Conservation (phyloP, 2,888 invertebrate genomes). For the Tricholauxania praeusta region DNA sequence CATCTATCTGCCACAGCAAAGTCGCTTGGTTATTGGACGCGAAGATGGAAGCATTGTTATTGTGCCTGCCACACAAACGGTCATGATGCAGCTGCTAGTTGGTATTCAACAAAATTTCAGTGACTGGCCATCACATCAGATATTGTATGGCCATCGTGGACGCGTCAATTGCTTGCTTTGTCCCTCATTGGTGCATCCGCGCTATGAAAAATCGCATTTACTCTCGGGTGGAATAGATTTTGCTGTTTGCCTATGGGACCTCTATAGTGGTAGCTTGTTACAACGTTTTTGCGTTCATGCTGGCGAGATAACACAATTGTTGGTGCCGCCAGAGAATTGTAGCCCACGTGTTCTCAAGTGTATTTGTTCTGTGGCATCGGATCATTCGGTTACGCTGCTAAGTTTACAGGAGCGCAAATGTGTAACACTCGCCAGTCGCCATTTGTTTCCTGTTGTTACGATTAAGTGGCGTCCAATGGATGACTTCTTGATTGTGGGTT, state of each 20-base stretch:
- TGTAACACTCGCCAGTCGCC: conserved; percentile 87
- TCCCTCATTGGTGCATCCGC: conserved; percentile 89
- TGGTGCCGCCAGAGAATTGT: conserved; percentile 93
- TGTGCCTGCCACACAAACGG: conserved; percentile 94
- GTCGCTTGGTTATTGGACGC: conserved; percentile 92
- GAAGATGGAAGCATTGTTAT: conserved; percentile 97
- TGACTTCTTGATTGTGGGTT: conserved; percentile 97
- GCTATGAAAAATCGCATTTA: conserved; percentile 88
- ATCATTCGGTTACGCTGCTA: conserved; percentile 95
- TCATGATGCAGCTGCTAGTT: conserved; percentile 91
- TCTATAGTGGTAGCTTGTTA: conserved; percentile 87
- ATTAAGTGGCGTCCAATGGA: conserved; percentile 98
- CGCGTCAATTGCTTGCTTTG: conserved; percentile 95
- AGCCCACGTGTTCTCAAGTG: conserved; percentile 92
- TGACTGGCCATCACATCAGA: conserved; percentile 93
- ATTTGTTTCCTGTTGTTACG: conserved; percentile 94
- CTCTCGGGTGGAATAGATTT: conserved; percentile 98
- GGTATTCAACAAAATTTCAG: conserved; percentile 79
- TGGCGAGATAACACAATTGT: conserved; percentile 93
- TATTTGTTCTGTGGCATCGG: conserved; percentile 96
- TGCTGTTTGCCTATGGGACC: conserved; percentile 94
- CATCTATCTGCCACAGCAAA: conserved; percentile 93
- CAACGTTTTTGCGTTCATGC: conserved; percentile 98
- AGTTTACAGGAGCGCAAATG: conserved; percentile 91
- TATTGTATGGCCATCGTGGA: conserved; percentile 90